These are phyloP conservation scores for Reinhardtius hippoglossoides DNA, from an alignment of 2,113 vertebrate genomes.

Conservation along the genomic window DNA sequence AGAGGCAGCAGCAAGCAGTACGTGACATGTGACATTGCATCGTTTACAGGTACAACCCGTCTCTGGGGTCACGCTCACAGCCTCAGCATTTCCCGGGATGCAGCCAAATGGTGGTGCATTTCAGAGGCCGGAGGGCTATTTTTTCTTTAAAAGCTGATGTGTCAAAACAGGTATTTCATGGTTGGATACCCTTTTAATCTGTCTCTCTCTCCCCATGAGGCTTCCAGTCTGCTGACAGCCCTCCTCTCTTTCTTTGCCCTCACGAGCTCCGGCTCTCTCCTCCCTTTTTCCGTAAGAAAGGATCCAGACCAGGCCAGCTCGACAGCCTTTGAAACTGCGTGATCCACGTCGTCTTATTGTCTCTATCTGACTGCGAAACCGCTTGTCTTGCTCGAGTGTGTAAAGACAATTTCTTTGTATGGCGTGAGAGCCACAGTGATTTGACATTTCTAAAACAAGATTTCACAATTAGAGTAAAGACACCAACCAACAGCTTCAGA, in stretches of 20 bases:
- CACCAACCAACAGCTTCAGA: neutral
- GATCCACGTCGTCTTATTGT: neutral
- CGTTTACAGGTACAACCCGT: conserved; percentile 23
- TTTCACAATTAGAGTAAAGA: neutral
- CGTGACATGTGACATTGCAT: conserved; percentile 1
- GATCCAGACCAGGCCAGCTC: conserved; percentile 11
- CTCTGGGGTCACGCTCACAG: conserved; percentile 20
- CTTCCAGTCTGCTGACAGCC: conserved; percentile 51
- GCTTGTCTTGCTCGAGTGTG: neutral
- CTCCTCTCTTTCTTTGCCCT: conserved; percentile 22
- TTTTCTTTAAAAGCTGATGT: conserved; percentile 68
- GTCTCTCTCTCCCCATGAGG: conserved; percentile 60
- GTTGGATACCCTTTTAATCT: conserved; percentile 81
- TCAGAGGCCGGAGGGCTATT: conserved; percentile 57
- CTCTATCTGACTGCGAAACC: neutral
- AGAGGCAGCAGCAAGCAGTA: neutral
- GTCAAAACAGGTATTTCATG: conserved; percentile 85
- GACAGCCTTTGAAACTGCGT: neutral
- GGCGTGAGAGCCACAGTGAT: neutral
- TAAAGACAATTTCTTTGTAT: neutral
- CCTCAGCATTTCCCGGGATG: conserved; percentile 26
- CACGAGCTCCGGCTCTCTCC: conserved; percentile 14
- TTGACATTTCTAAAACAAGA: conserved; percentile 2
- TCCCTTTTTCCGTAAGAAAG: conserved; percentile 3
- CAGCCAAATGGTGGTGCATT: conserved; percentile 52